Base-by-base conservation (phyloP, 2,113 vertebrate genomes). In the Centropus bengalensis region DNA sequence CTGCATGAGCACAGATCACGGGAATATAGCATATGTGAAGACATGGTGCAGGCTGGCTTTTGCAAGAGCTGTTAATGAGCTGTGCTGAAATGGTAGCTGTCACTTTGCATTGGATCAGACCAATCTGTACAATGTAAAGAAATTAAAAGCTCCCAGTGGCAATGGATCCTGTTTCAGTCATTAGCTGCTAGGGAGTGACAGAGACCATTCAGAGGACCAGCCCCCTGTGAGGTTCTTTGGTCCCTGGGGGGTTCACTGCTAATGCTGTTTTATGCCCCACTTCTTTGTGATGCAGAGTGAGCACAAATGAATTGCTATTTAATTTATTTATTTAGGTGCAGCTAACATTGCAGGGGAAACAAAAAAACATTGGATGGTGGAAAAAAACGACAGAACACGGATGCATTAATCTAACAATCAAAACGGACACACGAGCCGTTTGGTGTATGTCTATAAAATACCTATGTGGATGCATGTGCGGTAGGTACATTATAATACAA, bases 131-230 rank as follows among this genome's bases (percentile, higher is more conserved):
- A 97, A 97, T 97, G 97, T 96, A 97, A 97, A 96, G 98, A 98
- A 98, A 98, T 98, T 98, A 98, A 98, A 98, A 98, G 98, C 97
- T 98, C 98, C 98, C 95, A 68, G 95, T 98, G 97, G 98, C 97
- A 84, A 96, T 95, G 96, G 98, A 98, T 97, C 96, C 97, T 89
- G 96, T 97, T 98, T 98, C 97, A 97, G 97, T 98, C 97, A 97
- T 97, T 98, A 98, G 97, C 94, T 97, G 88, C 82, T 36, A 94
- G 96, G 95, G 93, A 98, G 94, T 95, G 95, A 96, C 82, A 91
- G 96, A 94, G 75, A 96, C 96, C 97, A 98, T 98, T 98, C 97
- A 98, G 97, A 97, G 94, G 94, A 97, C 97, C 97, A 97, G 94
- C 91, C 89, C 94, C 95, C 96, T 92, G 92, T 92, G 96, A 96